Percentiles rank a stretch among this genome's conserved stretches.
These are phyloP conservation scores for Microctonus brassicae DNA, from an alignment of 2,888 invertebrate species.

Conservation along the genomic window DNA sequence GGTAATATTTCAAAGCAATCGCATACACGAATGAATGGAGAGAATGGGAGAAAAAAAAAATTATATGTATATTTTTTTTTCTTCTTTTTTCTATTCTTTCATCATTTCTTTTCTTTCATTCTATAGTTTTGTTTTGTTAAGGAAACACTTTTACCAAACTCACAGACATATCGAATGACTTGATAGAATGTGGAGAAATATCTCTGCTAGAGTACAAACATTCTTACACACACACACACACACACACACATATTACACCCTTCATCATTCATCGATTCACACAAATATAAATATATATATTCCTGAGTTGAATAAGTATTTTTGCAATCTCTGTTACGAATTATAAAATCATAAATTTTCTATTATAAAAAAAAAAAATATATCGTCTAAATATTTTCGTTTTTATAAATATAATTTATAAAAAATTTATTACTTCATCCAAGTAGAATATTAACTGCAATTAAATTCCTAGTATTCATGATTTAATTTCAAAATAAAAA, in stretches of 20 bases:
- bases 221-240: not conserved
- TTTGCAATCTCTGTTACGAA: not conserved
- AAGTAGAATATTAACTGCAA: no score
- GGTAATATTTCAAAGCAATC: constrained; percentile 23
- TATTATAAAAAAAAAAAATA: not conserved
- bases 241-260: not conserved
- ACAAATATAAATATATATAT: not conserved
- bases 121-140: not conserved
- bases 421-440: no score
- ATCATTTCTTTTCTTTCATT: not conserved
- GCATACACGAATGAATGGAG: constrained; percentile 16
- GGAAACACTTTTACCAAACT: not conserved
- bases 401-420: not conserved
- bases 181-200: not conserved
- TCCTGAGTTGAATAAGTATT: not conserved
- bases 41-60: no score
- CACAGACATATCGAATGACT: not conserved
- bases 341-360: not conserved
- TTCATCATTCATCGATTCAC: not conserved
- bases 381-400: not conserved
- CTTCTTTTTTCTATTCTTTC: not conserved
- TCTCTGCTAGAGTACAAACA: not conserved
- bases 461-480: not conserved
- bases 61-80: not conserved
- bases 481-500: not conserved